These are phyloP conservation scores for Glaucopsyche alexis DNA, from an alignment of 2,888 invertebrate species.

Conservation along the genomic window DNA sequence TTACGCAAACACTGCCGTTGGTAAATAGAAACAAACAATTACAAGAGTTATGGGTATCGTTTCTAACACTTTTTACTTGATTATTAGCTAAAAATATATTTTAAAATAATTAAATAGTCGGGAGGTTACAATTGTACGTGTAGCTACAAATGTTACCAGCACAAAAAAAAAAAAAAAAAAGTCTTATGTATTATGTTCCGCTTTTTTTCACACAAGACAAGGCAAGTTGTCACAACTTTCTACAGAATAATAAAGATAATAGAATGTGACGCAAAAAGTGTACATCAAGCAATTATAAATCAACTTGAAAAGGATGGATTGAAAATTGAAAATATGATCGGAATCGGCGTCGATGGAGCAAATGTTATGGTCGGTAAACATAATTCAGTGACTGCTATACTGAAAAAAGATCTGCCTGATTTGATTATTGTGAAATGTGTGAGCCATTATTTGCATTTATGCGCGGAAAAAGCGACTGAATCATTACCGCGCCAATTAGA, in stretches of 20 bases:
- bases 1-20: no score
- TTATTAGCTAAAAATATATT: no score
- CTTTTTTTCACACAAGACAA: neutral
- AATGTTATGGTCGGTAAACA: no score
- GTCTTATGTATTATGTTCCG: neutral
- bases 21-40: no score
- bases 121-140: no score
- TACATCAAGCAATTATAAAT: neutral
- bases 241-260: neutral
- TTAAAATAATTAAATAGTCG: no score
- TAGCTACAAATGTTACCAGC: no score
- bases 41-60: no score
- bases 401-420: neutral
- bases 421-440: neutral
- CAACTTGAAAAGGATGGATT: neutral
- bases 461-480: neutral
- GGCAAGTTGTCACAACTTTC: neutral
- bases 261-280: neutral
- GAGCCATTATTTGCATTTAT: neutral
- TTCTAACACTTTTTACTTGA: no score
- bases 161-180: no score
- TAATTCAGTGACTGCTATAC: no score
- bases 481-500: neutral
- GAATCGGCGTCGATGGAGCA: no score
- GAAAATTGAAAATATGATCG: neutral